Conservation (phyloP, 1,140 invertebrate species). For the Pemphigus obesinymphae region DNA sequence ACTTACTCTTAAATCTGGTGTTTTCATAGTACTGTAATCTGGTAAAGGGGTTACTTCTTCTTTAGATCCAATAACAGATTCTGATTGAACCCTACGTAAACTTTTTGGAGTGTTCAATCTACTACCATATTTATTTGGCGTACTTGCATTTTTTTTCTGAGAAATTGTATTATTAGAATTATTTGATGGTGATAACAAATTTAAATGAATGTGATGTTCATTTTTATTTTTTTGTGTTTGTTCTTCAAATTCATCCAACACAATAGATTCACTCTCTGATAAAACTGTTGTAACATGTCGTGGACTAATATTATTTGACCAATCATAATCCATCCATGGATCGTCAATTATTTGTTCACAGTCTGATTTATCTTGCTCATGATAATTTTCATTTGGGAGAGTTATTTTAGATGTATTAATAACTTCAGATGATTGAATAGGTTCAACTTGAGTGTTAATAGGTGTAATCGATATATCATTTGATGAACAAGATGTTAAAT, state of each 20-base stretch:
- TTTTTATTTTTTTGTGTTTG: neutral
- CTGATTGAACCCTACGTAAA: constrained; percentile 18
- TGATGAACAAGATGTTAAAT: neutral
- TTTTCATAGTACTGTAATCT: constrained; percentile 46
- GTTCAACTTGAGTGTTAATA: neutral
- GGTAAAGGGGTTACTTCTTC: constrained; percentile 43
- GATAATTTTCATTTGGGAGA: neutral
- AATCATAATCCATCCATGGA: constrained; percentile 33
- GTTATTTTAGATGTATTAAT: neutral
- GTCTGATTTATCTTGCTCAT: neutral
- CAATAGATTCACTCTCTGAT: neutral
- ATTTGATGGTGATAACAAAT: neutral
- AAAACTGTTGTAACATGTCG: neutral
- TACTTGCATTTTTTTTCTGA: constrained; percentile 8
- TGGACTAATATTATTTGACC: constrained; percentile 9
- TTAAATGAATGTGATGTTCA: neutral
- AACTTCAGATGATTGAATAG: neutral
- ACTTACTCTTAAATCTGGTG: constrained; percentile 44
- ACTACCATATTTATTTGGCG: neutral
- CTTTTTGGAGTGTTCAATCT: constrained; percentile 10
- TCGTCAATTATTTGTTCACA: constrained; percentile 30
- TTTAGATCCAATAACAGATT: constrained; percentile 5
- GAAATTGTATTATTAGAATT: constrained; percentile 16
- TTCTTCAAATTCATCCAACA: neutral
- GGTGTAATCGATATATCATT: neutral